phyloP scores from a whole-genome alignment of 2,888 invertebrate genomes.

The Malthinus flaveolus region DNA sequence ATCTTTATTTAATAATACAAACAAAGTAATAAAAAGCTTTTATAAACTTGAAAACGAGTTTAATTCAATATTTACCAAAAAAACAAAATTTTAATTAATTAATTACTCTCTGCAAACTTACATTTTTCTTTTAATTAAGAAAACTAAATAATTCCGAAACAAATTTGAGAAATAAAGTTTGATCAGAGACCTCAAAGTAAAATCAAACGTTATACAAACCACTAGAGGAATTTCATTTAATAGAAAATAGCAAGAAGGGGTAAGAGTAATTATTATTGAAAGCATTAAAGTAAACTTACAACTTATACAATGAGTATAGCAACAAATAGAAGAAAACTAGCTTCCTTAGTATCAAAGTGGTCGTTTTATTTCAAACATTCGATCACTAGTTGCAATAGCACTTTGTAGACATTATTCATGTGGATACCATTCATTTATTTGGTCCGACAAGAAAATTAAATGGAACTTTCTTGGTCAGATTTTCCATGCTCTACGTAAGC shows the following conservation, averaged over 20 bases:
- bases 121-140: constrained; percentile 1
- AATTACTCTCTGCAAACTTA: no score
- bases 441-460: constrained; percentile 14
- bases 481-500: background rate
- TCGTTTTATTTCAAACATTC: constrained; percentile 2
- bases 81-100: no score
- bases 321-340: constrained; percentile 1
- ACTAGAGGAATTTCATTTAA: constrained; percentile 1
- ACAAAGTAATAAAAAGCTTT: no score
- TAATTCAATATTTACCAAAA: no score
- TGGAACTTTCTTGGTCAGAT: constrained; percentile 8
- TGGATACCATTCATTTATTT: constrained; percentile 13
- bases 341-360: background rate
- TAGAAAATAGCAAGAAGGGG: background rate
- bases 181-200: background rate
- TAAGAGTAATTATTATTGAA: constrained; percentile 10
- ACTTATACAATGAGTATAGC: background rate
- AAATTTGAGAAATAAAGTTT: background rate
- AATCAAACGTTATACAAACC: background rate
- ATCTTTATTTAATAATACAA: no score
- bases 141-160: background rate
- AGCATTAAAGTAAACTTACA: constrained; percentile 8
- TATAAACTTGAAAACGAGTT: no score
- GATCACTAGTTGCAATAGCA: constrained; percentile 4
- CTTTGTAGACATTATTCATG: constrained; percentile 14